These are phyloP conservation scores for Syngnathoides biaculeatus DNA, from an alignment of 2,113 vertebrate species.

Conservation along the genomic window DNA sequence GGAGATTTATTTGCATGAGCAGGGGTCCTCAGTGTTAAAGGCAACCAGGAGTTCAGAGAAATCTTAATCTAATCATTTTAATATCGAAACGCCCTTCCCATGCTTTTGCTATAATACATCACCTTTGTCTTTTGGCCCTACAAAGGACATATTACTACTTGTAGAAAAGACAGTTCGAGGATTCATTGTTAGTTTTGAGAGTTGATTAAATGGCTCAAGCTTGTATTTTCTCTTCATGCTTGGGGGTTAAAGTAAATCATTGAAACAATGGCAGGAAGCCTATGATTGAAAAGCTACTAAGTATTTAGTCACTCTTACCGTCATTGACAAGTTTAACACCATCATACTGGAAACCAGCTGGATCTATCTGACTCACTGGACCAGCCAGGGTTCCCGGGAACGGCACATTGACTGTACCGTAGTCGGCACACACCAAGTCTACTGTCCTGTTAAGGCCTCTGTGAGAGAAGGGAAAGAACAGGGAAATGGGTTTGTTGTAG, in stretches of 20 bases:
- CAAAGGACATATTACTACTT: slow-evolving; percentile 17
- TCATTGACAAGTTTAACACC: slow-evolving; percentile 58
- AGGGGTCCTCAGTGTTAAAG: slow-evolving; percentile 31
- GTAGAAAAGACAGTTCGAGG: neutral
- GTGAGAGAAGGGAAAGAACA: neutral
- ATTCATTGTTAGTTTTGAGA: neutral
- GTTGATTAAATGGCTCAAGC: neutral
- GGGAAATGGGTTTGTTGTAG: neutral
- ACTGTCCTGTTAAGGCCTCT: slow-evolving; percentile 53
- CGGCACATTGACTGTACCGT: slow-evolving; percentile 46
- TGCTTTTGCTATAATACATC: slow-evolving; percentile 10
- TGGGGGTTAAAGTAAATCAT: too few relatives aligned
- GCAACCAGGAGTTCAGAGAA: slow-evolving; percentile 43
- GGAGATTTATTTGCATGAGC: slow-evolving; percentile 32
- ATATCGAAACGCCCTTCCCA: slow-evolving; percentile 28
- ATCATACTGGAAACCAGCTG: slow-evolving; percentile 44
- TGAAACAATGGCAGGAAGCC: too few relatives aligned
- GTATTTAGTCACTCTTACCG: slow-evolving; percentile 36
- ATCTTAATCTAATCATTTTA: slow-evolving; percentile 52
- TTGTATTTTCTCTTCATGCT: too few relatives aligned
- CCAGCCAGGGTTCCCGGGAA: slow-evolving; percentile 56
- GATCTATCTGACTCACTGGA: slow-evolving; percentile 38
- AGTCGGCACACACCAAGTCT: slow-evolving; percentile 66
- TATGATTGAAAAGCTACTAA: neutral
- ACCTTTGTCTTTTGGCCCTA: slow-evolving; percentile 9